A percentile compares a stretch with the other conserved stretches of the same genome.
These are phyloP conservation scores for Cyprinodon brontotheroides DNA, from an alignment of 2,113 vertebrate species.

Conservation along the genomic window DNA sequence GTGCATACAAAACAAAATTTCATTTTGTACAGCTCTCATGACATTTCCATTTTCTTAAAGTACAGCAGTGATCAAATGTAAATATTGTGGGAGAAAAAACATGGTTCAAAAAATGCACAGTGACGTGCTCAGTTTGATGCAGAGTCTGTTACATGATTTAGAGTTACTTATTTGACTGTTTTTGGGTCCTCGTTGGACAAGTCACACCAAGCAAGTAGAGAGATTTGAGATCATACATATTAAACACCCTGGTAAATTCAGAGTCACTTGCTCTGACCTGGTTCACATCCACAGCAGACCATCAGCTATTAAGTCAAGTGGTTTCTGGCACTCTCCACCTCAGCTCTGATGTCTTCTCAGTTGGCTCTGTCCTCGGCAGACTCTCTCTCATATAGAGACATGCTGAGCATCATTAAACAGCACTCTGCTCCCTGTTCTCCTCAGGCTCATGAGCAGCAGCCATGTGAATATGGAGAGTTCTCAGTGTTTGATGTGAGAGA, in stretches of 20 bases:
- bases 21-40: too few species aligned
- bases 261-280: conserved; percentile 17
- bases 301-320: conserved; percentile 32
- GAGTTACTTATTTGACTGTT: background rate
- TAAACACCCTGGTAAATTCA: conserved; percentile 18
- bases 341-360: conserved; percentile 42
- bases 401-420: conserved; percentile 48
- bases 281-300: conserved; percentile 16
- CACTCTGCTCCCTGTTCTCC: conserved; percentile 24
- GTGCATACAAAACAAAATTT: too few species aligned
- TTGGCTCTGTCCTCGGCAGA: conserved; percentile 31
- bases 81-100: too few species aligned
- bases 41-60: too few species aligned
- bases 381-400: conserved; percentile 23
- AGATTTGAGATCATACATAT: conserved; percentile 24
- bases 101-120: too few species aligned
- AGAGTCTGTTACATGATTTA: too few species aligned
- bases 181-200: background rate
- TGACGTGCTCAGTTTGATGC: too few species aligned
- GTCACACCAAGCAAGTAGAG: background rate
- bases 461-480: conserved; percentile 41
- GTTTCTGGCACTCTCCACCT: conserved; percentile 29
- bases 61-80: too few species aligned
- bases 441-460: conserved; percentile 27
- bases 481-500: conserved; percentile 57